Percentiles rank a stretch among this genome's conserved stretches.
phyloP scores from a whole-genome alignment of 2,888 invertebrate genomes.

The Leptopterna dolabrata region DNA sequence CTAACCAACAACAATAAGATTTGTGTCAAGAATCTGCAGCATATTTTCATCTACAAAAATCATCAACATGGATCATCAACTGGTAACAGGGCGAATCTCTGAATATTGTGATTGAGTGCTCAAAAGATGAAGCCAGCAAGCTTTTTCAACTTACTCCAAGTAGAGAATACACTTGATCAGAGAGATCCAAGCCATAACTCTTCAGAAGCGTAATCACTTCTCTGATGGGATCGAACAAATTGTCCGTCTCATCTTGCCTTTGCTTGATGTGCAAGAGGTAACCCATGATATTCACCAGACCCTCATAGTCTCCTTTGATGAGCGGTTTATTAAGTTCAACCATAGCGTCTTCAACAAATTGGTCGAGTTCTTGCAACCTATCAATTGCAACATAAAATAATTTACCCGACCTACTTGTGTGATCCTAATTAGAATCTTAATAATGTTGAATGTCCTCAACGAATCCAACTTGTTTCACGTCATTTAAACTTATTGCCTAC shows the following conservation, averaged over 20 bases:
- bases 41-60: too few species aligned
- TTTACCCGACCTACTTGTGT: too few species aligned
- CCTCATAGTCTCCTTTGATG: conserved; percentile 87
- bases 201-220: conserved; percentile 87
- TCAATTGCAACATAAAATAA: background rate
- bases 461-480: too few species aligned
- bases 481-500: too few species aligned
- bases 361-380: conserved; percentile 76
- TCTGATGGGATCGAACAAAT: conserved; percentile 90
- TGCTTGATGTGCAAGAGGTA: conserved; percentile 84
- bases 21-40: too few species aligned
- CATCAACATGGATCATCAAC: too few species aligned
- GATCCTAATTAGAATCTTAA: too few species aligned
- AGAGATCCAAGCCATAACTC: conserved; percentile 87
- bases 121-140: too few species aligned
- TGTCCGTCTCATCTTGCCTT: conserved; percentile 80
- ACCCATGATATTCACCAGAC: conserved; percentile 84
- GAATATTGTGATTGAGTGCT: too few species aligned
- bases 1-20: too few species aligned
- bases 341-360: conserved; percentile 82
- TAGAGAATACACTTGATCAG: conserved; percentile 77
- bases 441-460: too few species aligned
- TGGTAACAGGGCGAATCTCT: too few species aligned
- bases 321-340: conserved; percentile 78
- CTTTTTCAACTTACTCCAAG: conserved; percentile 77